A percentile compares a stretch with the other conserved stretches of the same genome.
These are phyloP conservation scores for Amphipoea oculea DNA, from an alignment of 2,888 invertebrate species.

Conservation along the genomic window DNA sequence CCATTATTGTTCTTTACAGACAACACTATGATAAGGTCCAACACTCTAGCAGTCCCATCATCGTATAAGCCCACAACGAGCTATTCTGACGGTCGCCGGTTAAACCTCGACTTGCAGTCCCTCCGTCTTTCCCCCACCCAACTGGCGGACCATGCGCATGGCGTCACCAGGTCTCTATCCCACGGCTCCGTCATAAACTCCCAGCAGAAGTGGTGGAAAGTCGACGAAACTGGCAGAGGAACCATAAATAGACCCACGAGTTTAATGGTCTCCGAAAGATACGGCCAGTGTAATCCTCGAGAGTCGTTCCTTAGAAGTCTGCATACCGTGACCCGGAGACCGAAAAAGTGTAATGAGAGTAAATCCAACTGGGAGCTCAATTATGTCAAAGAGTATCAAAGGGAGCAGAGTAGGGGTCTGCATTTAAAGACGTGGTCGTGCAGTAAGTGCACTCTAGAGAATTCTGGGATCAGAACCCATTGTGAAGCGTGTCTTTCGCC, in stretches of 20 bases:
- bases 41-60: conserved; percentile 88
- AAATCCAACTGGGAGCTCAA: conserved; percentile 88
- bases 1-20: conserved; percentile 76
- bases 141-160: conserved; percentile 83
- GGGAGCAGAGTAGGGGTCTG: conserved; percentile 83
- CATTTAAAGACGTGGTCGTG: conserved; percentile 92
- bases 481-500: conserved; percentile 95
- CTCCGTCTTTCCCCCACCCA: conserved; percentile 84
- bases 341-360: conserved; percentile 86
- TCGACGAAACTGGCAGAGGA: conserved; percentile 83
- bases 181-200: conserved; percentile 92
- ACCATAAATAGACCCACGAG: conserved; percentile 91
- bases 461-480: conserved; percentile 91
- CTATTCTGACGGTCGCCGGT: conserved; percentile 80
- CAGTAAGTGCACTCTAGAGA: conserved; percentile 94
- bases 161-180: conserved; percentile 91
- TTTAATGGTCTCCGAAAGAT: conserved; percentile 90
- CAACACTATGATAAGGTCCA: conserved; percentile 89
- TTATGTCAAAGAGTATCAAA: conserved; percentile 87
- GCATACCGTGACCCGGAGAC: conserved; percentile 87
- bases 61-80: conserved; percentile 86
- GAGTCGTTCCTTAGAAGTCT: conserved; percentile 86
- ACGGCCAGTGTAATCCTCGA: conserved; percentile 81
- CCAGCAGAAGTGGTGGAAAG: conserved; percentile 88
- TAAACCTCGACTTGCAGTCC: conserved; percentile 84